Evolutionary conservation across 2,888 invertebrate genomes (phyloP).

Genomic region (Agriopis marginaria): DNA sequence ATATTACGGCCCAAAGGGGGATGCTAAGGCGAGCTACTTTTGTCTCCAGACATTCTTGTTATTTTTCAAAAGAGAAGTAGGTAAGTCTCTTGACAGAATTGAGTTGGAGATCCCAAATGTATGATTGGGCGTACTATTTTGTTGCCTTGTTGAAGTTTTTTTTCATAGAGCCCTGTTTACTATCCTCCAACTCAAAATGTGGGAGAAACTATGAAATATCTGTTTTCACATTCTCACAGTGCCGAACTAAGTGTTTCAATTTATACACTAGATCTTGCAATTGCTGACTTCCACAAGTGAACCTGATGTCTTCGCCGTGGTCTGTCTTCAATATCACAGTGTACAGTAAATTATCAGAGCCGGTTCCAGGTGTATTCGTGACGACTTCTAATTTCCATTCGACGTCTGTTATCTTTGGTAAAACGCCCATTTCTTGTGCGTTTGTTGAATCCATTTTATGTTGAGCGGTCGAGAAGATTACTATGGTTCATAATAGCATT

Average conservation of each 20-base stretch:
- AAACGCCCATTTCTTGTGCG: constrained; percentile 54
- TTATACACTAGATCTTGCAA: constrained; percentile 89
- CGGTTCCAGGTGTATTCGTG: constrained; percentile 73
- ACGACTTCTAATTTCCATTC: constrained; percentile 87
- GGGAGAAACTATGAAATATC: constrained; percentile 56
- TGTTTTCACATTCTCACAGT: constrained; percentile 85
- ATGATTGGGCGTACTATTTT: too few species aligned
- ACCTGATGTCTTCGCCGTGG: constrained; percentile 79
- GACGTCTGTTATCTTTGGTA: constrained; percentile 86
- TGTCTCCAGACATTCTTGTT: too few species aligned
- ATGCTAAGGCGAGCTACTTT: too few species aligned
- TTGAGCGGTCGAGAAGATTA: background rate
- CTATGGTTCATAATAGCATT: constrained; percentile 14
- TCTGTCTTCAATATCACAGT: constrained; percentile 77
- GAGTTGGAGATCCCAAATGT: too few species aligned
- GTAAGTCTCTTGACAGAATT: too few species aligned
- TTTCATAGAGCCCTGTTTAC: too few species aligned
- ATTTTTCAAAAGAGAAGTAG: too few species aligned
- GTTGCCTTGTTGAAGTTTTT: too few species aligned
- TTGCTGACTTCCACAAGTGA: constrained; percentile 88
- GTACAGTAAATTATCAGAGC: constrained; percentile 77
- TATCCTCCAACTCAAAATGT: too few species aligned
- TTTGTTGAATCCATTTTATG: constrained; percentile 53
- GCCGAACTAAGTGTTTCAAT: constrained; percentile 88
- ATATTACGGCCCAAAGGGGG: too few species aligned